phyloP scores from a whole-genome alignment of 2,797 vertebrate species.

The Coregonus ussuriensis region DNA sequence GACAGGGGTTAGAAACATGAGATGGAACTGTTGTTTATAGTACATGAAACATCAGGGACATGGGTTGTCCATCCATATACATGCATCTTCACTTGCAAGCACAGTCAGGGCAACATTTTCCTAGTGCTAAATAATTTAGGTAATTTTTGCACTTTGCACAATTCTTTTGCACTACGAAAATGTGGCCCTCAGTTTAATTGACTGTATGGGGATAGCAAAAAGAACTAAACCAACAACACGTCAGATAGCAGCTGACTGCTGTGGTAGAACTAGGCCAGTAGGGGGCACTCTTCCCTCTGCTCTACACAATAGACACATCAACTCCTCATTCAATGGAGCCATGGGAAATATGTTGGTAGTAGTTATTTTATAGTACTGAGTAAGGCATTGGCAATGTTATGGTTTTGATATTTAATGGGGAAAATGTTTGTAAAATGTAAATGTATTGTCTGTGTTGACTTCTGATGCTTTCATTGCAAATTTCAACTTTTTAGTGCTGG shows the following conservation, averaged over 20 bases:
- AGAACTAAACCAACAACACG: neutral
- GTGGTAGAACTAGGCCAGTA: neutral
- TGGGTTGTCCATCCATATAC: neutral
- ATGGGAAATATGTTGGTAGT: neutral
- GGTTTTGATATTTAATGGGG: too few relatives aligned
- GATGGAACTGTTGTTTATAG: constrained; percentile 44
- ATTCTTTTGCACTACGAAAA: neutral
- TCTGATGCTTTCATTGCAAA: too few relatives aligned
- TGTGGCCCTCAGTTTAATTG: neutral
- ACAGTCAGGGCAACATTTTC: neutral
- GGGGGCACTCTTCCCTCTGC: too few relatives aligned
- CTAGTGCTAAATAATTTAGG: neutral
- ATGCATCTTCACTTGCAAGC: neutral
- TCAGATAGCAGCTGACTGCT: neutral
- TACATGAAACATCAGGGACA: constrained; percentile 33
- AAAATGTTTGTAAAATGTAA: too few relatives aligned
- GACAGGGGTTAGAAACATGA: constrained; percentile 40
- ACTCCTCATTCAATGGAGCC: neutral
- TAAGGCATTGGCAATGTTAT: too few relatives aligned
- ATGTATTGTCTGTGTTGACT: too few relatives aligned
- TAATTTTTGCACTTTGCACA: neutral
- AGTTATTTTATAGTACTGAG: neutral
- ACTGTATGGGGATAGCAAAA: too few relatives aligned
- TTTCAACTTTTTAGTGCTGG: too few relatives aligned
- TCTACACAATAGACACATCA: neutral